phyloP scores from a whole-genome alignment of 2,113 vertebrate genomes.

The Muscicapa adusta region DNA sequence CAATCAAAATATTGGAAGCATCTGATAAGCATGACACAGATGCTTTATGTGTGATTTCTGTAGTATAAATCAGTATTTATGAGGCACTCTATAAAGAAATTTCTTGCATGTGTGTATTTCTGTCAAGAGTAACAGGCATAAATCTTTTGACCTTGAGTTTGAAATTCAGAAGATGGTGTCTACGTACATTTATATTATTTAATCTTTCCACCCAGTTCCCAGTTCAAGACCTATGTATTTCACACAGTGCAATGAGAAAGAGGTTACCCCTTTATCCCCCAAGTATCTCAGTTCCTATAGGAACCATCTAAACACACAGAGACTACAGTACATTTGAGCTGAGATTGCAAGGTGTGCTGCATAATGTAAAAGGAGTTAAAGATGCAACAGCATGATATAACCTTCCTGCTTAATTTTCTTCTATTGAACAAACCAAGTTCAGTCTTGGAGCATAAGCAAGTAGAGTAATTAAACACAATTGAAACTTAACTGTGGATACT shows the following conservation, averaged over 20 bases:
- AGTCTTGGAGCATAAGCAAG: not conserved
- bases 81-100: not conserved
- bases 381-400: not conserved
- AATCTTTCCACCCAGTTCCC: not conserved
- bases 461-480: not conserved
- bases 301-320: not conserved
- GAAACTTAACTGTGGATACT: not conserved
- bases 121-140: not conserved
- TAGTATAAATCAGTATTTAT: not conserved
- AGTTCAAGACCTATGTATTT: not conserved
- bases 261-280: not conserved
- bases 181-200: not conserved
- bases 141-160: not conserved
- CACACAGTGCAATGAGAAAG: not conserved
- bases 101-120: not conserved
- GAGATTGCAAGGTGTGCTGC: not conserved
- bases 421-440: not conserved
- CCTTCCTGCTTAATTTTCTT: not conserved
- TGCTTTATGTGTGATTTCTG: not conserved
- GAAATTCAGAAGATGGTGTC: not conserved
- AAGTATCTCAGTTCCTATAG: not conserved
- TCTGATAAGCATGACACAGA: not conserved
- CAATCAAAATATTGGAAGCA: not conserved
- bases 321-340: not conserved
- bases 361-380: not conserved